Conservation (phyloP, 2,888 invertebrate species). For the Sphaerophoria rueppellii region DNA sequence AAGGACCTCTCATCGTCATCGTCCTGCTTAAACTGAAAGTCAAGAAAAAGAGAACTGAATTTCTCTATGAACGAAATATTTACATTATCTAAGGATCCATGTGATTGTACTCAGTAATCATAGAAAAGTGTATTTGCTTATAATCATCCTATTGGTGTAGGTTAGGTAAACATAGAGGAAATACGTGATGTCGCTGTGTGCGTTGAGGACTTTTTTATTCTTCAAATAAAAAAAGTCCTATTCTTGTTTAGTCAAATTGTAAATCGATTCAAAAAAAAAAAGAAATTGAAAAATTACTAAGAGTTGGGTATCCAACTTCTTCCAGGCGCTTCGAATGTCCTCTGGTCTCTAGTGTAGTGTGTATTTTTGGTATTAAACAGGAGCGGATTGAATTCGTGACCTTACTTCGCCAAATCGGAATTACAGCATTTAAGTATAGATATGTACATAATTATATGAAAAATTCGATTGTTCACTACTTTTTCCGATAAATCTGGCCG, state of each 20-base stretch:
- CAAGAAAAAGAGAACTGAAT: slow-evolving; percentile 9
- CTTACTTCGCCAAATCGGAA: too few relatives aligned
- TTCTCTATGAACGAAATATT: slow-evolving; percentile 32
- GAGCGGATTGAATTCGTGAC: too few relatives aligned
- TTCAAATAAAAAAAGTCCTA: slow-evolving; percentile 1
- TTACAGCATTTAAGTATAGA: too few relatives aligned
- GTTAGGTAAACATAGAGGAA: neutral
- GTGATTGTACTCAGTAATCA: slow-evolving; percentile 17
- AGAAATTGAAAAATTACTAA: too few relatives aligned
- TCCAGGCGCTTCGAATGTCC: too few relatives aligned
- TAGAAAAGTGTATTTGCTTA: slow-evolving; percentile 38
- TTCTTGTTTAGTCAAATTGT: slow-evolving; percentile 21
- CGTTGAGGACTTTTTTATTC: neutral
- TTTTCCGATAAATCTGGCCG: too few relatives aligned
- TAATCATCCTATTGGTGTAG: slow-evolving; percentile 40
- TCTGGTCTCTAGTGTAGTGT: too few relatives aligned
- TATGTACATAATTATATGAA: too few relatives aligned
- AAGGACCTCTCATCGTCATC: neutral
- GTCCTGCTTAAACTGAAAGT: neutral
- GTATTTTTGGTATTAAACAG: too few relatives aligned
- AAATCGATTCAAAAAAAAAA: slow-evolving; percentile 53
- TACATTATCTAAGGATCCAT: slow-evolving; percentile 58
- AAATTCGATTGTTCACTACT: too few relatives aligned
- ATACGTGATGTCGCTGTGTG: slow-evolving; percentile 26
- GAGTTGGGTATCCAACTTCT: too few relatives aligned